Evolutionary conservation across 2,113 vertebrate species (phyloP).

Genomic region (Melanerpes aurifrons): DNA sequence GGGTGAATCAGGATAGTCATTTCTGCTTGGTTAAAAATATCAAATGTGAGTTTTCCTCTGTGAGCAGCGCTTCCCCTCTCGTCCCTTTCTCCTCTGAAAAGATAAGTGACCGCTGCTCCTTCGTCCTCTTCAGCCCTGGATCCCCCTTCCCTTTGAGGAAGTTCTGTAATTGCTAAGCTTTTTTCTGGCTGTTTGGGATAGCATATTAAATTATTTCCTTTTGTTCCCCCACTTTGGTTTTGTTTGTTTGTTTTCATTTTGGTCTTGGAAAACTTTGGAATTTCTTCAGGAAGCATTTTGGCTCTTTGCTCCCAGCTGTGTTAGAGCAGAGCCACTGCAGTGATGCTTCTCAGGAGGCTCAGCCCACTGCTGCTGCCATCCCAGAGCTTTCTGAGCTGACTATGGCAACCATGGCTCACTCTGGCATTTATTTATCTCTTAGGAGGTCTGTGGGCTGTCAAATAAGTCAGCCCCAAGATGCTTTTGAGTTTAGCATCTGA

Average conservation of each 20-base stretch:
- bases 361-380: not conserved
- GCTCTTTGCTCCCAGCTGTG: not conserved
- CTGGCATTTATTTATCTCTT: not conserved
- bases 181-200: conserved; percentile 26
- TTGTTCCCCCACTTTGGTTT: not conserved
- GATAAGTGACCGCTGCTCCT: conserved; percentile 51
- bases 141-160: conserved; percentile 6
- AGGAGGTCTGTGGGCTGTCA: not conserved
- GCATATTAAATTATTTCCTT: conserved; percentile 10
- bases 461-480: not conserved
- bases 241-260: not conserved
- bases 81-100: conserved; percentile 18
- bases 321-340: not conserved
- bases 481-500: not conserved
- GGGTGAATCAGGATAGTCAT: not conserved
- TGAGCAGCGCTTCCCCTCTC: not conserved
- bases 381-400: not conserved
- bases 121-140: conserved; percentile 2
- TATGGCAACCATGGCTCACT: not conserved
- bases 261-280: not conserved
- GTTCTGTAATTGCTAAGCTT: conserved; percentile 51
- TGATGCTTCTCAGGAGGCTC: not conserved
- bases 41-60: conserved; percentile 1
- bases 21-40: not conserved
- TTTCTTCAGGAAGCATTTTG: conserved; percentile 19